Percentiles rank a stretch among this genome's conserved stretches.
phyloP scores from a whole-genome alignment of 2,888 invertebrate genomes.

The Luperina nickerlii region DNA sequence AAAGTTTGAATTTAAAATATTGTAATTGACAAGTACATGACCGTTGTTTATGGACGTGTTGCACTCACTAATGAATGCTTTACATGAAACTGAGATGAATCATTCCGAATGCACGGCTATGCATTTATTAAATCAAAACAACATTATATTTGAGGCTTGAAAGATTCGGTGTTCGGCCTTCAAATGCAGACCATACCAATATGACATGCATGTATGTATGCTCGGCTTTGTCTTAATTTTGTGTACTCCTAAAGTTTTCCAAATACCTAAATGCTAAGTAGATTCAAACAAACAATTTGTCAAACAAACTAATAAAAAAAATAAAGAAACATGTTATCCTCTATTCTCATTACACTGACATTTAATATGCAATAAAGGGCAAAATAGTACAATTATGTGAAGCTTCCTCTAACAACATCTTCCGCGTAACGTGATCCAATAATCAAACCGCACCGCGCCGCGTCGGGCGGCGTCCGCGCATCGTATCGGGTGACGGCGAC shows the following conservation, averaged over 20 bases:
- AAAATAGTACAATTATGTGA: constrained; percentile 62
- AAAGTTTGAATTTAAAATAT: constrained; percentile 69
- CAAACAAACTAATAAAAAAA: background rate
- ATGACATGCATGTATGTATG: background rate
- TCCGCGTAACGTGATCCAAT: constrained; percentile 85
- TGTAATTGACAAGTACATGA: constrained; percentile 69
- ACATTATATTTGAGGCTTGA: constrained; percentile 12
- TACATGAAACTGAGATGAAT: constrained; percentile 60
- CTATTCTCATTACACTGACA: constrained; percentile 48
- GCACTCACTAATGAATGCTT: constrained; percentile 68
- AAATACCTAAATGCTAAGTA: background rate
- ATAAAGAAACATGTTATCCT: constrained; percentile 18
- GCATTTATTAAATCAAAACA: constrained; percentile 36
- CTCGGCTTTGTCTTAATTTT: background rate
- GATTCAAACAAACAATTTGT: background rate
- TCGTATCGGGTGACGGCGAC: constrained; percentile 86
- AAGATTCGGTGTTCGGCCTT: background rate
- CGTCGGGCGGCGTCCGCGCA: constrained; percentile 74
- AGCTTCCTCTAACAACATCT: constrained; percentile 75
- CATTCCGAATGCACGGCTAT: constrained; percentile 45
- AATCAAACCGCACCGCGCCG: constrained; percentile 76
- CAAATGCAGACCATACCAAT: background rate
- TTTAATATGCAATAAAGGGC: constrained; percentile 61
- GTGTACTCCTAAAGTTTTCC: background rate
- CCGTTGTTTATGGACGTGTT: constrained; percentile 65